Base-by-base conservation (phyloP, 2,113 vertebrate genomes). In the Gnathonemus longibarbis region DNA sequence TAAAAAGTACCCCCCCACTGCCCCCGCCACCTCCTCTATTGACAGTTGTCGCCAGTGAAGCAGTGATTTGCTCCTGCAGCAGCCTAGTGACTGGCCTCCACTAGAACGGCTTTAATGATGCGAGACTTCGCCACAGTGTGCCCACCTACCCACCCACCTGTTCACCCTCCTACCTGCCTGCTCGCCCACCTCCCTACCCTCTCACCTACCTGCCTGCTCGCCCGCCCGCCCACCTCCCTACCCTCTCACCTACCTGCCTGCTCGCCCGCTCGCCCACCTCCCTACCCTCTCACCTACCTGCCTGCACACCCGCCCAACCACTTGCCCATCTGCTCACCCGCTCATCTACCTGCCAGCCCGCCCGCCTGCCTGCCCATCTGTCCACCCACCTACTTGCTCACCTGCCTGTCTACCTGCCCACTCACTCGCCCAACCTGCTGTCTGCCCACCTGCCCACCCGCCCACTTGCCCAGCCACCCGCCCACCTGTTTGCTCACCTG, bases 51-150 rank as follows among this genome's bases (percentile, higher is more conserved):
- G 6, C 31, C n/a, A 80, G 27, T 86, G 83, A 85, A 62, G 80
- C 83, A 70, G 62, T 66, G n/a, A 11, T 66, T 27, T 66, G n/a
- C 62, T 66, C n/a, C 58, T 66, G n/a, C 8, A 27, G 8, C n/a
- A 17, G 58, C 58, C 45, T 17, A 56, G 24, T 45, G 13, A 88
- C n/a, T 74, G 62, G 48, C 24, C 48, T 21, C 10, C 74, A 45
- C 48, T 35, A 19, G 70, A 89, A 83, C 24, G 27, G 27, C 70
- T 84, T 27, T 56, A 89, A 89, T 83, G 31, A 84, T 62, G 77
- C 31, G 49, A 89, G 89, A 84, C 70, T 24, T 80, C 31, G 17
- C 17, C 4, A 35, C 77, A 83, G 74, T 80, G 49, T 89, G 70
- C 48, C 27, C 70, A 88, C 84, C 21, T 27, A 3, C 87, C 42